A percentile compares a stretch with the other conserved stretches of the same genome.
Conservation (phyloP, 2,113 vertebrate species). For the Rhodinocichla rosea region DNA sequence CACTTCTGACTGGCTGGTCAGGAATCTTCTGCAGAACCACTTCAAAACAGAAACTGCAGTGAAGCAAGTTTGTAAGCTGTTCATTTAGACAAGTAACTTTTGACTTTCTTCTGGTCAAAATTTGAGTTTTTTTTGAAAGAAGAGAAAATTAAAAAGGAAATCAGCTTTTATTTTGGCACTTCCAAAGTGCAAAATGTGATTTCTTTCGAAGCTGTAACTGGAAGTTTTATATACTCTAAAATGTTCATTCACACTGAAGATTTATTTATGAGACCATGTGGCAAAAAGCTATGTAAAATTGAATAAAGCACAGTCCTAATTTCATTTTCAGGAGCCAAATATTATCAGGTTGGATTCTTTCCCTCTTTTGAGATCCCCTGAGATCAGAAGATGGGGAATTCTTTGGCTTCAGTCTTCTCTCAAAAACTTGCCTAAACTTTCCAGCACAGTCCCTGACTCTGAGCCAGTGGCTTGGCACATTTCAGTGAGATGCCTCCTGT, state of each 20-base stretch:
- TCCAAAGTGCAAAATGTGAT: not conserved
- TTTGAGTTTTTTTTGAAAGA: not conserved
- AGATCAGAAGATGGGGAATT: not conserved
- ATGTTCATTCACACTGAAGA: not conserved
- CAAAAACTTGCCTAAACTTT: not conserved
- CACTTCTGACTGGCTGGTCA: not conserved
- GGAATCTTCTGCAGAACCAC: not conserved
- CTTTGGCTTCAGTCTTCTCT: not conserved
- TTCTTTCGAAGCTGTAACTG: not conserved
- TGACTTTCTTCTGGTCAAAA: not conserved
- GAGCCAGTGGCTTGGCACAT: not conserved
- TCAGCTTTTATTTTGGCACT: not conserved
- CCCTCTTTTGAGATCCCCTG: not conserved
- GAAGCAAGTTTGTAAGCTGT: not conserved
- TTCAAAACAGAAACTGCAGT: not conserved
- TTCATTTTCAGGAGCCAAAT: not conserved
- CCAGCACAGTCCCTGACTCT: not conserved
- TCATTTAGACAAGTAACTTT: not conserved
- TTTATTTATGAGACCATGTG: not conserved
- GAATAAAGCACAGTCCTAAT: not conserved
- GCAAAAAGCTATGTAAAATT: not conserved
- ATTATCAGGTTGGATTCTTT: not conserved
- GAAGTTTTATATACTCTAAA: not conserved
- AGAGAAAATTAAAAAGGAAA: not conserved
- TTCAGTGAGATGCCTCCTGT: not conserved